Conservation (phyloP, 1,140 invertebrate genomes). For the Euura lappo region DNA sequence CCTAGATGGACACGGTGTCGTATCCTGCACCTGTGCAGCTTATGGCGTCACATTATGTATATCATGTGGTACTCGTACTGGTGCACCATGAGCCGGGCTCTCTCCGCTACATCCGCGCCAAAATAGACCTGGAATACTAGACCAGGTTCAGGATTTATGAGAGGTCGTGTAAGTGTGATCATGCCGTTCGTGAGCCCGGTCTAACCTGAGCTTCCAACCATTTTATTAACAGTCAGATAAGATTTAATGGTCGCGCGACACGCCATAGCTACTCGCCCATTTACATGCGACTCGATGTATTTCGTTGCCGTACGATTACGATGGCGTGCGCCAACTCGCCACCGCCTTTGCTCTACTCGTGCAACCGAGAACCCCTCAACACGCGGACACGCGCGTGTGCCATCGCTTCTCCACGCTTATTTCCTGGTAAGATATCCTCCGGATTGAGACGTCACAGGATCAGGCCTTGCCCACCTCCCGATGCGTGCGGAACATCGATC, state of each 20-base stretch:
- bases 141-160: background rate
- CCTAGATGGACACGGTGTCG: no score
- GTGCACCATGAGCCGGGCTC: no score
- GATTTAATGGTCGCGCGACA: slow-evolving; percentile 18
- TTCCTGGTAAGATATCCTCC: slow-evolving; percentile 9
- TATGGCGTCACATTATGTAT: no score
- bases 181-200: background rate
- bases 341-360: slow-evolving; percentile 4
- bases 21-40: no score
- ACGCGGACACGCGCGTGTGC: background rate
- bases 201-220: slow-evolving; percentile 8
- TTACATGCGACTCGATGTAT: slow-evolving; percentile 20
- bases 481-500: background rate
- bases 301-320: slow-evolving; percentile 18
- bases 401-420: background rate
- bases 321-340: slow-evolving; percentile 12
- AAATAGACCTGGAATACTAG: background rate
- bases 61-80: no score
- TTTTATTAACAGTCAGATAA: slow-evolving; percentile 13
- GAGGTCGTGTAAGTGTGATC: slow-evolving; percentile 6
- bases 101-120: background rate
- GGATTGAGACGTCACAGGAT: slow-evolving; percentile 8
- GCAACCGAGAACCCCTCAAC: background rate
- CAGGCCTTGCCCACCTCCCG: background rate
- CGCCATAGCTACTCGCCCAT: slow-evolving; percentile 15